Conservation (phyloP, 2,113 vertebrate species). For the Dicerorhinus sumatrensis region DNA sequence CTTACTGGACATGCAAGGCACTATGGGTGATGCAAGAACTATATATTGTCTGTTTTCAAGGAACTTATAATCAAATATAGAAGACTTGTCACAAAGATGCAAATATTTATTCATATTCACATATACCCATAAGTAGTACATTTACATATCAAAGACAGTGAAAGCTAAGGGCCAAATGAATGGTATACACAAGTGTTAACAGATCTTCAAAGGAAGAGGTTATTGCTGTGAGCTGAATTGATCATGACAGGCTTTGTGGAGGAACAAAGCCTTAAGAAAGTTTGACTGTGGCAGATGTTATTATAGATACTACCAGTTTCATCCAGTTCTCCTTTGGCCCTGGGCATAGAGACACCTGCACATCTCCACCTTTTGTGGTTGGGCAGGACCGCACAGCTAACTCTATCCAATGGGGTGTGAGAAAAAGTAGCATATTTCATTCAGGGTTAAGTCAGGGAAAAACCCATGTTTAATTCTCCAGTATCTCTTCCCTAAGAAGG, state of each 20-base stretch:
- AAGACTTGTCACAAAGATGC: background rate
- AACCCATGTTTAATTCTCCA: background rate
- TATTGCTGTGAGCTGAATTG: background rate
- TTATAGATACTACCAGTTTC: background rate
- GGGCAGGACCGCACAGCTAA: background rate
- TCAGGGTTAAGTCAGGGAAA: background rate
- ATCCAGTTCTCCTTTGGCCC: background rate
- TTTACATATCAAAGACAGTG: slow-evolving; percentile 55
- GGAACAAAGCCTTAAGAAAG: slow-evolving; percentile 17
- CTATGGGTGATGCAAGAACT: background rate
- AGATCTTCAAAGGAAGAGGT: slow-evolving; percentile 47
- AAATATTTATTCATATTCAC: slow-evolving; percentile 41
- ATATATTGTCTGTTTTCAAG: slow-evolving; percentile 19
- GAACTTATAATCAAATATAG: background rate
- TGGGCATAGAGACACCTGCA: background rate
- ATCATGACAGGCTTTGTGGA: background rate
- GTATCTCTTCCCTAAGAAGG: background rate
- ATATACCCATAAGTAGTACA: background rate
- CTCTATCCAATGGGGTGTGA: background rate
- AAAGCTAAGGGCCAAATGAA: slow-evolving; percentile 50
- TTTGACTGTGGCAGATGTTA: background rate
- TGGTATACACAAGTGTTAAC: background rate
- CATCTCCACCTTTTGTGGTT: background rate
- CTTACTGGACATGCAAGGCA: background rate
- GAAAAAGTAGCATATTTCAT: slow-evolving; percentile 12